Percentiles rank a stretch among this genome's conserved stretches.
These are phyloP conservation scores for Thaumetopoea pityocampa DNA, from an alignment of 1,140 invertebrate species.

Conservation along the genomic window DNA sequence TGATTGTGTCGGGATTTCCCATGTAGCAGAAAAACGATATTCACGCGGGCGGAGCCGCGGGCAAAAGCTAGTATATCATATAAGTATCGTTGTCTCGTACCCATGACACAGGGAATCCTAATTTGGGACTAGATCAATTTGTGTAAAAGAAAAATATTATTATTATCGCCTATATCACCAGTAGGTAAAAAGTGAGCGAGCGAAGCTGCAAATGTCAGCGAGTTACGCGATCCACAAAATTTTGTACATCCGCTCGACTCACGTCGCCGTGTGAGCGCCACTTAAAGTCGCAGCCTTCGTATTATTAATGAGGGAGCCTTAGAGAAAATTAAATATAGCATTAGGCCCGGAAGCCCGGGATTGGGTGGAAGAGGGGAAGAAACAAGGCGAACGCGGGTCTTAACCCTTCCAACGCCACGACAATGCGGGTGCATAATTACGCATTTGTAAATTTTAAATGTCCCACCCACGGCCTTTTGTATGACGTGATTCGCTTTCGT, in stretches of 20 bases:
- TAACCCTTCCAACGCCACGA: conserved; percentile 63
- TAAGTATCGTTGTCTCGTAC: too few species aligned
- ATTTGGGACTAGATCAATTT: too few species aligned
- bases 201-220: too few species aligned
- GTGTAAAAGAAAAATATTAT: too few species aligned
- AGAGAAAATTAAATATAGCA: conserved; percentile 76
- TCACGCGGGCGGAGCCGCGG: too few species aligned
- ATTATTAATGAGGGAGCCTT: conserved; percentile 75
- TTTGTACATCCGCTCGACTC: conserved; percentile 44
- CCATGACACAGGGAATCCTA: too few species aligned
- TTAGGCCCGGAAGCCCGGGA: conserved; percentile 70
- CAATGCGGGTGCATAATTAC: conserved; percentile 75
- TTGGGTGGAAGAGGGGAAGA: conserved; percentile 43
- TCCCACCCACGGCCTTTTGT: conserved; percentile 68
- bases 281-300: conserved; percentile 72
- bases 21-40: too few species aligned
- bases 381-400: conserved; percentile 40
- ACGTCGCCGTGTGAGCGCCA: conserved; percentile 64
- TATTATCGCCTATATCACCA: too few species aligned
- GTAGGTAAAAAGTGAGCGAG: too few species aligned
- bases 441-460: conserved; percentile 76
- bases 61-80: too few species aligned
- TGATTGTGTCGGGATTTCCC: too few species aligned
- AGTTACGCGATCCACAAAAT: conserved; percentile 8
- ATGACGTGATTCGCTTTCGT: conserved; percentile 66